phyloP scores from a whole-genome alignment of 2,888 invertebrate species.

The Xanthia togata region DNA sequence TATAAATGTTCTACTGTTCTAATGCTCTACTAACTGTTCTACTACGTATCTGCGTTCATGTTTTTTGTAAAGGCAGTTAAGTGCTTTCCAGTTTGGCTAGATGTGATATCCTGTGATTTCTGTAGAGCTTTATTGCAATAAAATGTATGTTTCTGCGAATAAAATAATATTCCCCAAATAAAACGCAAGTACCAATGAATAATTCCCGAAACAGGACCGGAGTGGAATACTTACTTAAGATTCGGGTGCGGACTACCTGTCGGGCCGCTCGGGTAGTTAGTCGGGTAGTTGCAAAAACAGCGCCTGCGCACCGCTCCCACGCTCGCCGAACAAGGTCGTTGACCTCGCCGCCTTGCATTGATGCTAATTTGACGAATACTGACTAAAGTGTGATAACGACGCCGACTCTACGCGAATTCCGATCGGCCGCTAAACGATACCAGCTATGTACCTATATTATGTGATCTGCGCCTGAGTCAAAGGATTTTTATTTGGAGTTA shows the following conservation, averaged over 20 bases:
- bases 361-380: conserved; percentile 87
- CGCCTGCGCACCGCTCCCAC: conserved; percentile 83
- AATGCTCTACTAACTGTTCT: too few relatives aligned
- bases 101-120: neutral
- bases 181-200: conserved; percentile 55
- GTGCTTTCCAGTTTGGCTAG: neutral
- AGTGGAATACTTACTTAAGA: conserved; percentile 69
- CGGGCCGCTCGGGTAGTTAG: conserved; percentile 64
- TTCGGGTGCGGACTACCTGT: conserved; percentile 75
- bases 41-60: too few relatives aligned
- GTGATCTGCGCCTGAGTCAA: conserved; percentile 5
- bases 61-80: neutral
- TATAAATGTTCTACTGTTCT: too few relatives aligned
- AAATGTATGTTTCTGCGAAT: neutral
- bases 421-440: conserved; percentile 61
- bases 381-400: conserved; percentile 69
- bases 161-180: conserved; percentile 30
- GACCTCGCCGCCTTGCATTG: conserved; percentile 81
- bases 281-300: conserved; percentile 84
- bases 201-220: conserved; percentile 62
- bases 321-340: conserved; percentile 79
- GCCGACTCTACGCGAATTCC: conserved; percentile 65
- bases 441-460: conserved; percentile 51
- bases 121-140: neutral
- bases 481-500: conserved; percentile 15